Base-by-base conservation (phyloP, 2,888 invertebrate genomes). In the Amblyjoppa proteus region DNA sequence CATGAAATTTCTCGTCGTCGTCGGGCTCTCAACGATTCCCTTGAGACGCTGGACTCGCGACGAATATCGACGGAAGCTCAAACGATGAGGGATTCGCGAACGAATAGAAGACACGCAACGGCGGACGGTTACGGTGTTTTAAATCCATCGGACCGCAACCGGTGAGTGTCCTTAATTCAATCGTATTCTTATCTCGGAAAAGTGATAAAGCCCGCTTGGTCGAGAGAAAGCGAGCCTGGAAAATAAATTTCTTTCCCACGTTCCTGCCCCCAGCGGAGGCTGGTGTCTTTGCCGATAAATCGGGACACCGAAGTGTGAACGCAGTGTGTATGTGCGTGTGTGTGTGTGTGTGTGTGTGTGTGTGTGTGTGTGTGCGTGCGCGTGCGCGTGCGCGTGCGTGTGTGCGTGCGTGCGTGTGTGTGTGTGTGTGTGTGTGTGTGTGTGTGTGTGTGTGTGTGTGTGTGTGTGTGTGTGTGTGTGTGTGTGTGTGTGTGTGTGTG, bases 1-100 rank as follows among this genome's bases (percentile, higher is more conserved):
- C 81, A 83, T 74, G 81, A 83, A 58, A 73, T 85, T 28, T 83
- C 85, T 9, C 85, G 85, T 41, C 85, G 85, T 75, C 87, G 85
- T 64, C 85, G 77, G 71, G 79, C 78, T 41, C 78, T 84, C 25
- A 82, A 75, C 38, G 84, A 84, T 69, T 61, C 83, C 4, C 45
- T 13, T 45, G 51, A 31, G 16, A 16, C 41, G 5, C 45, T 38
- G 66, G 75, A 71, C 25, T 51, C 71, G 16, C 74, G 84, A 41
- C 58, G 78, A 66, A 71, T 13, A 16, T 66, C 69, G 69, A 61
- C 56, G 34, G 77, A 86, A 16, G 25, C 45, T 6, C 73, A 53
- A 64, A 64, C 41, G n/a, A 34, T 28, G 25, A 69, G 69, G 28
- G 75, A 69, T 2, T 20, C 73, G 38, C 69, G 73, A 81, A 28